Base-by-base conservation (phyloP, 2,113 vertebrate genomes). In the Lucifuga dentata region DNA sequence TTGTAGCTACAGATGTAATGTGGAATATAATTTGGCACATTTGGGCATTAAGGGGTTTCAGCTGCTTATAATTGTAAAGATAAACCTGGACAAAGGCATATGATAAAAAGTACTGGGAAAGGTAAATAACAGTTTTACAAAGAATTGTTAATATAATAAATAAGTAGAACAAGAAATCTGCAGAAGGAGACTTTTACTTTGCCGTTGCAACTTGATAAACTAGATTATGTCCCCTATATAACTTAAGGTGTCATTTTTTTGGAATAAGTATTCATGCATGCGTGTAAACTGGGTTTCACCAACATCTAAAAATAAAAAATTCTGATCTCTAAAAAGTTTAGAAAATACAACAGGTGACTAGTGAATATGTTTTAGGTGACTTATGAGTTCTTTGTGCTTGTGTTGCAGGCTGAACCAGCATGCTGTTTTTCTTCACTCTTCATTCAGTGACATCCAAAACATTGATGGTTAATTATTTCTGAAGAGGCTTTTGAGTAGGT, bases 391-490 rank as follows among this genome's bases (percentile, higher is more conserved):
- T 16, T 24, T 71, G 41, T 74, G 43, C 71, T 73, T 66, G 43
- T 63, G 65, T 35, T 55, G 26, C 66, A 43, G 45, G 58, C 59
- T 83, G 12, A 60, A 78, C 62, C 41, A 46, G 68, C 55, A 74
- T 50, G 45, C 64, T 62, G 16, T 58, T n/a, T 9, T 38, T 61
- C 38, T 65, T 68, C 53, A 63, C 52, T 64, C 51, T 72, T 89
- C 79, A 85, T 78, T 80, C 55, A 46, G 24, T 90, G 85, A 89
- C 80, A 84, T 82, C 68, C 57, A 78, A 86, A 86, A 84, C 80
- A 86, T 84, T 90, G 83, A 92, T 88, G 85, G 86, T 89, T 92
- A 91, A 93, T 93, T 93, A 92, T 89, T 87, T 89, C 80, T 76
- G 74, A 89, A 68, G 74, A 84, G 80, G 41, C 70, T 79, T 81